These are phyloP conservation scores for Drosophila anomelani DNA, from an alignment of 2,888 invertebrate species.

Conservation along the genomic window DNA sequence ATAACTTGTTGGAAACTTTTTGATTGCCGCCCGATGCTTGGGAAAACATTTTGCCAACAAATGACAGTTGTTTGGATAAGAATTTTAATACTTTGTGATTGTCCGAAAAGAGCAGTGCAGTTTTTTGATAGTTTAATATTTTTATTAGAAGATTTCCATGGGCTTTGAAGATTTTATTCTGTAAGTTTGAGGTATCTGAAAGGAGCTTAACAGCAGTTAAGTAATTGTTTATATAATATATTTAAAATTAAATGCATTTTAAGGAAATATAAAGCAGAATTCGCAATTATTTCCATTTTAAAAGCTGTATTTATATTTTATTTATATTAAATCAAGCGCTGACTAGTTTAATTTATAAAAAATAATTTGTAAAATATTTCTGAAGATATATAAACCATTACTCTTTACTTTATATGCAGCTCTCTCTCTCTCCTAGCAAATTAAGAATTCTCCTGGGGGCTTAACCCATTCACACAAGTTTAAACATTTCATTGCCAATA, in stretches of 20 bases:
- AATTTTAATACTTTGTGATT: conserved; percentile 21
- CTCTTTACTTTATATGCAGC: background rate
- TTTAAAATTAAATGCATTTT: too few species aligned
- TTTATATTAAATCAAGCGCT: background rate
- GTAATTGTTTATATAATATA: background rate
- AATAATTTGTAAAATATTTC: background rate
- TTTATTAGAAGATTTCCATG: background rate
- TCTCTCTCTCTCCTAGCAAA: background rate
- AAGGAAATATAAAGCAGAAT: background rate
- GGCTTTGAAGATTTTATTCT: background rate
- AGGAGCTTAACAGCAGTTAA: background rate
- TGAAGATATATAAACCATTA: too few species aligned
- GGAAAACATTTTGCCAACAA: conserved; percentile 12
- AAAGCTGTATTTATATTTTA: background rate
- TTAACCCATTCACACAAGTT: conserved; percentile 36
- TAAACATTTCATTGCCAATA: conserved; percentile 46
- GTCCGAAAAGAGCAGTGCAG: background rate
- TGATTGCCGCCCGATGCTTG: conserved; percentile 30
- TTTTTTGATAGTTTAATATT: background rate
- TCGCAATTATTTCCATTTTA: background rate
- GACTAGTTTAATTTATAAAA: background rate
- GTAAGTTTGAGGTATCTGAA: background rate
- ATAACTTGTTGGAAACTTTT: conserved; percentile 35
- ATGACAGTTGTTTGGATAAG: conserved; percentile 26
- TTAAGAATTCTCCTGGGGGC: conserved; percentile 13